Percentiles rank a stretch among this genome's conserved stretches.
These are phyloP conservation scores for Menura novaehollandiae DNA, from an alignment of 2,113 vertebrate genomes.

Conservation along the genomic window DNA sequence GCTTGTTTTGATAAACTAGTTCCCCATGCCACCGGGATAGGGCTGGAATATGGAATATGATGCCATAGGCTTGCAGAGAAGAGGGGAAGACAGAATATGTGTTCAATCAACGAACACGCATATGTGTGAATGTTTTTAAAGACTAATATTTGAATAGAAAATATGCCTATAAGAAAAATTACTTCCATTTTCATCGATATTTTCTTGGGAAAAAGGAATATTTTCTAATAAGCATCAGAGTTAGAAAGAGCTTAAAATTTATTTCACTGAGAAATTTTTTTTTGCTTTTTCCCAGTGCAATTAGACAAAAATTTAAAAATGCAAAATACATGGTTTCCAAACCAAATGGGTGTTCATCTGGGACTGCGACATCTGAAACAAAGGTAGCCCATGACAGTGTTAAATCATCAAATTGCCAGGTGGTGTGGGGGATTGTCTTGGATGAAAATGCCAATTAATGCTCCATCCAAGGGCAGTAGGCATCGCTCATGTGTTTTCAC, in stretches of 20 bases:
- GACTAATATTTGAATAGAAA: not conserved
- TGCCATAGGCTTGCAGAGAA: not conserved
- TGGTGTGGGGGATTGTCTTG: not conserved
- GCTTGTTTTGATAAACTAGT: not conserved
- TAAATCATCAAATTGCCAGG: not conserved
- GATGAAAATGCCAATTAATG: not conserved
- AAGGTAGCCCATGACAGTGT: not conserved
- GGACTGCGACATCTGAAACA: not conserved
- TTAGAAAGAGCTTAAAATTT: not conserved
- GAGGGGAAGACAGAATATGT: not conserved
- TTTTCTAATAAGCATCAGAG: not conserved
- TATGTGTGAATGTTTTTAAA: not conserved
- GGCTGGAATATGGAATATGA: not conserved
- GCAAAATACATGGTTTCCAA: not conserved
- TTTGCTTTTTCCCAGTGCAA: not conserved
- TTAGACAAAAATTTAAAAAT: not conserved
- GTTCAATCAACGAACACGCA: not conserved
- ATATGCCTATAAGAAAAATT: not conserved
- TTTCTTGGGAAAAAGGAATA: not conserved
- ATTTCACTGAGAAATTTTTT: not conserved
- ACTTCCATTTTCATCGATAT: not conserved
- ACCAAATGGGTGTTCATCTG: not conserved
- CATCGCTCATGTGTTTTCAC: fast-evolving
- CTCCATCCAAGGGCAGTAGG: not conserved
- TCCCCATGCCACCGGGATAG: not conserved